Evolutionary conservation across 2,888 invertebrate genomes (phyloP).

Genomic region (Brachylomia viminalis): DNA sequence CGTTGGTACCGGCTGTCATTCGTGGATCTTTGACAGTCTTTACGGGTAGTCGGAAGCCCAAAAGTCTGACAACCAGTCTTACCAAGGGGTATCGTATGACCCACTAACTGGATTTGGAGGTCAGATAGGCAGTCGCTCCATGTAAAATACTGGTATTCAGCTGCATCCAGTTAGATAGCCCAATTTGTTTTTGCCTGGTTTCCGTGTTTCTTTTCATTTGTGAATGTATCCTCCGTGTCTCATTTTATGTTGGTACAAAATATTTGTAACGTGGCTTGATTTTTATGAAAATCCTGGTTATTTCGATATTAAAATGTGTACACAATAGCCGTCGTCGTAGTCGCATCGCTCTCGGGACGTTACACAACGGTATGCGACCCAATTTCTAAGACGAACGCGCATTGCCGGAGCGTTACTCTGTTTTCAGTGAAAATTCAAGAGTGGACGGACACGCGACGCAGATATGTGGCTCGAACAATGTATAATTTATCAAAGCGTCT

Average conservation of each 20-base stretch:
- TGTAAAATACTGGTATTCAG: neutral
- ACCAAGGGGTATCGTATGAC: neutral
- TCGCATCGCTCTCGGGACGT: slow-evolving; percentile 68
- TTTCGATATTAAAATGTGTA: slow-evolving; percentile 54
- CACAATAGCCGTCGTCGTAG: slow-evolving; percentile 62
- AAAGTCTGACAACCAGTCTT: neutral
- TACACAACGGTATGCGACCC: slow-evolving; percentile 76
- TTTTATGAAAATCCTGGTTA: slow-evolving; percentile 50
- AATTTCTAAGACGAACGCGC: slow-evolving; percentile 74
- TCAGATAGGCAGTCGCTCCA: neutral
- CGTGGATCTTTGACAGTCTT: neutral
- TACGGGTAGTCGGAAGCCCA: neutral
- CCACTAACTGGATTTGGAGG: neutral
- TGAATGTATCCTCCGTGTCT: neutral
- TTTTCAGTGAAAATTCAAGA: slow-evolving; percentile 76
- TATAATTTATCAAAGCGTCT: slow-evolving; percentile 71
- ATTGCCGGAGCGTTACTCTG: slow-evolving; percentile 71
- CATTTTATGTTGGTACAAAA: neutral
- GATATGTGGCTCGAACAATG: slow-evolving; percentile 70
- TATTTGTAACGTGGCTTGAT: slow-evolving; percentile 9
- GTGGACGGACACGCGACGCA: slow-evolving; percentile 68
- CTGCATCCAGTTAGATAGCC: neutral
- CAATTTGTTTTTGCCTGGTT: neutral
- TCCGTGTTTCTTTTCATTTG: neutral
- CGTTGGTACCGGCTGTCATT: neutral